phyloP scores from a whole-genome alignment of 2,888 invertebrate species.

The Monochamus alternatus region DNA sequence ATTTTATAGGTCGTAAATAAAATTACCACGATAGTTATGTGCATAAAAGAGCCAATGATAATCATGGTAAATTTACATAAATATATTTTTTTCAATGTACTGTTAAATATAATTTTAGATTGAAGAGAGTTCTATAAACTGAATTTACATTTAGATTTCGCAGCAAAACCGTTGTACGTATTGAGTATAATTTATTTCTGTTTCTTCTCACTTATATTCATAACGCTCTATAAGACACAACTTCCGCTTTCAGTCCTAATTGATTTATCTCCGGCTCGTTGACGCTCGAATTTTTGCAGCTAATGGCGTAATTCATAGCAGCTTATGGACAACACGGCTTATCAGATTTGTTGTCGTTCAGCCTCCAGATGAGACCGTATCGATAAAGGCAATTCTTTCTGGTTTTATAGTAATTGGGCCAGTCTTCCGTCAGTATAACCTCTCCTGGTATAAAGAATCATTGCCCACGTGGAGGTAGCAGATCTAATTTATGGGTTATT shows the following conservation, averaged over 20 bases:
- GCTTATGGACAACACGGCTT: constrained; percentile 35
- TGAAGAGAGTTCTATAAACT: no score
- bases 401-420: constrained; percentile 31
- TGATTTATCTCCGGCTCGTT: constrained; percentile 26
- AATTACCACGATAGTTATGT: no score
- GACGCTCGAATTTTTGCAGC: constrained; percentile 21
- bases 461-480: neutral
- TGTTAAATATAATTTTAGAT: no score
- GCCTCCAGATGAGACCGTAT: constrained; percentile 29
- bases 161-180: no score
- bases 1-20: no score
- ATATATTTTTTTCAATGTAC: no score
- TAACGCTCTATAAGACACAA: neutral
- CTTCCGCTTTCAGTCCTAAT: constrained; percentile 18
- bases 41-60: no score
- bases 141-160: no score
- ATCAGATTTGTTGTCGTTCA: constrained; percentile 33
- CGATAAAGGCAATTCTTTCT: constrained; percentile 32
- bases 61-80: no score
- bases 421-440: no score
- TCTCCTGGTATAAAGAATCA: constrained; percentile 29
- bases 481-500: neutral
- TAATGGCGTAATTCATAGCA: constrained; percentile 28
- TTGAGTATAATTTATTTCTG: no score
- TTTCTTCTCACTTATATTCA: neutral